Evolutionary conservation across 2,888 invertebrate species (phyloP).

Genomic region (Eustalomyia histrio): DNA sequence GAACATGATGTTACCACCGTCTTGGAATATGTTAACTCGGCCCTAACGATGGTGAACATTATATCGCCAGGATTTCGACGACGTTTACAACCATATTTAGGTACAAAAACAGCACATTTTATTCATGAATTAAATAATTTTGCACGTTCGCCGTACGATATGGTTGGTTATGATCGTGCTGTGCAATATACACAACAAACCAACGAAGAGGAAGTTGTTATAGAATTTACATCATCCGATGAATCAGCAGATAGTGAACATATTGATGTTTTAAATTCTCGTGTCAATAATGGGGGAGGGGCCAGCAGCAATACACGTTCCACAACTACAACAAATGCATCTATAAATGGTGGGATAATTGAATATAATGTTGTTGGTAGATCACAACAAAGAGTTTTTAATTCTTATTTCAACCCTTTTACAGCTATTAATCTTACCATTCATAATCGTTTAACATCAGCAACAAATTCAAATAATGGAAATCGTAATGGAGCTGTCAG

Average conservation of each 20-base stretch:
- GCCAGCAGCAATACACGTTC: constrained; percentile 10
- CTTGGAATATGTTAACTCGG: constrained; percentile 84
- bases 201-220: constrained; percentile 75
- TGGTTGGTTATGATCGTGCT: constrained; percentile 89
- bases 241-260: constrained; percentile 71
- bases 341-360: constrained; percentile 63
- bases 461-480: constrained; percentile 4
- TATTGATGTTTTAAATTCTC: constrained; percentile 38
- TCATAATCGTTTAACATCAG: constrained; percentile 71
- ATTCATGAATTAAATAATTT: constrained; percentile 93
- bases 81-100: constrained; percentile 85
- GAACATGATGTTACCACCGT: constrained; percentile 84
- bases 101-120: constrained; percentile 89
- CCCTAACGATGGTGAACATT: constrained; percentile 84
- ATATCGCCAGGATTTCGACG: constrained; percentile 84
- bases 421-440: constrained; percentile 77
- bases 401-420: constrained; percentile 63
- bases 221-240: constrained; percentile 73
- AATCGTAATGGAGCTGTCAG: constrained; percentile 53
- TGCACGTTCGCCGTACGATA: constrained; percentile 91
- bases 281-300: constrained; percentile 32
- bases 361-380: constrained; percentile 57
- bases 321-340: constrained; percentile 43
- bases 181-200: constrained; percentile 83
- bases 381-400: constrained; percentile 58